Evolutionary conservation across 2,113 vertebrate genomes (phyloP).

Genomic region (Heterocephalus glaber): DNA sequence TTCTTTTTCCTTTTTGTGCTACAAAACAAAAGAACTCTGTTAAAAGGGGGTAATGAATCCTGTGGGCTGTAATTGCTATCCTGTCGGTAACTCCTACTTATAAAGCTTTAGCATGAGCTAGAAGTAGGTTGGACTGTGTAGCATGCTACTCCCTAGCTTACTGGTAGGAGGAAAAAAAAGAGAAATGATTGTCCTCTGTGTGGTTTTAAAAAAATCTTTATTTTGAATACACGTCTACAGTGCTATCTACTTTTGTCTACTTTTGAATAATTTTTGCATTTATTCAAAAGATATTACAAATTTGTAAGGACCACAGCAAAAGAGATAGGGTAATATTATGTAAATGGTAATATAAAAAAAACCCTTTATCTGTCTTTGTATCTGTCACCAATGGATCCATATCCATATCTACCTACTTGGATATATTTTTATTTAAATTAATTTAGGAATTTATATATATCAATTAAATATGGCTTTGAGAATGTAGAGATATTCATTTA

Average conservation of each 20-base stretch:
- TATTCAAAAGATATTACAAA: neutral
- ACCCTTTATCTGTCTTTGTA: neutral
- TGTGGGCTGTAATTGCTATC: conserved; percentile 76
- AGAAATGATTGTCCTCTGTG: neutral
- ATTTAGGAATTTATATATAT: neutral
- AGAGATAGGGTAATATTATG: neutral
- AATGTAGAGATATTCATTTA: neutral
- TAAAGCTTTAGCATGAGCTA: neutral
- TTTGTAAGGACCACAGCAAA: neutral
- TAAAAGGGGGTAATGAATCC: conserved; percentile 73
- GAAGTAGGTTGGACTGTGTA: conserved; percentile 2
- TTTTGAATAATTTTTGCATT: conserved; percentile 22
- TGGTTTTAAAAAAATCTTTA: neutral
- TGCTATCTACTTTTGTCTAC: neutral
- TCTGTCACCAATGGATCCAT: neutral
- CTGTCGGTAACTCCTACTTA: conserved; percentile 49
- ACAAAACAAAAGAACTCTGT: conserved; percentile 69
- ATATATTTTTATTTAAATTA: neutral
- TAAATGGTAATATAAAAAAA: neutral
- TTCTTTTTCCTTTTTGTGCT: conserved; percentile 62
- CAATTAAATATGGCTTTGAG: neutral
- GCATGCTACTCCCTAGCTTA: conserved; percentile 18
- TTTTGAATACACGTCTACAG: neutral
- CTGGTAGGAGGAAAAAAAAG: neutral
- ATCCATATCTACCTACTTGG: neutral